A percentile compares a stretch with the other conserved stretches of the same genome.
phyloP scores from a whole-genome alignment of 2,888 invertebrate species.

The Drosophila prostipennis region DNA sequence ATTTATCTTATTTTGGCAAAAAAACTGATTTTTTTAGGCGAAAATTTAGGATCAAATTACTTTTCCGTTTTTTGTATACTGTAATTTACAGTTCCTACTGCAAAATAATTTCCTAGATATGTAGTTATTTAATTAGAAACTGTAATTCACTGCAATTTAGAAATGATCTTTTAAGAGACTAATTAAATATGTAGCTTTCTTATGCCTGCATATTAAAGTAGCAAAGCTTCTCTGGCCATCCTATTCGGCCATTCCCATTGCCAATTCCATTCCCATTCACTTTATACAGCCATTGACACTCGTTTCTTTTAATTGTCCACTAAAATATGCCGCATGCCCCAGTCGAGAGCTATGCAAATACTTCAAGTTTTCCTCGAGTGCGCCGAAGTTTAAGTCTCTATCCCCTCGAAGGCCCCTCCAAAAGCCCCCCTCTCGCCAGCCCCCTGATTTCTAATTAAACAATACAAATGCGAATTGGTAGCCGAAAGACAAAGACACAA shows the following conservation, averaged over 20 bases:
- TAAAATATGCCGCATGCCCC: slow-evolving; percentile 50
- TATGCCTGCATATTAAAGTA: neutral
- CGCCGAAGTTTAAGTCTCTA: slow-evolving; percentile 21
- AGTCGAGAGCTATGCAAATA: slow-evolving; percentile 70
- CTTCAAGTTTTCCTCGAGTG: slow-evolving; percentile 56
- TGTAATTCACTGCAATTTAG: neutral
- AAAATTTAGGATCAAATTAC: neutral
- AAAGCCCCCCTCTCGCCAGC: neutral
- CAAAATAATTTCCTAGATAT: too few species aligned
- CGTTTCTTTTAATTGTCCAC: slow-evolving; percentile 61
- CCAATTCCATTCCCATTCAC: slow-evolving; percentile 6
- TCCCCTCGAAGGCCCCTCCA: neutral
- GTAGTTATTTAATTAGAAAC: too few species aligned
- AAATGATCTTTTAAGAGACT: neutral
- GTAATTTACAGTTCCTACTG: too few species aligned
- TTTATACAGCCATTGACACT: slow-evolving; percentile 33
- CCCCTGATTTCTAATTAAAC: slow-evolving; percentile 51
- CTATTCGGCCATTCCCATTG: neutral
- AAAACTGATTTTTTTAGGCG: neutral
- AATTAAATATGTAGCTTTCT: neutral
- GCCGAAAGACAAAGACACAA: slow-evolving; percentile 36
- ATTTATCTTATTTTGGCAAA: neutral
- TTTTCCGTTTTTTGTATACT: too few species aligned
- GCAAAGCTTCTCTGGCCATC: slow-evolving; percentile 1
- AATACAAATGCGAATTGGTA: slow-evolving; percentile 48